Evolutionary conservation across 2,888 invertebrate genomes (phyloP).

Genomic region (Sesamia inferens): DNA sequence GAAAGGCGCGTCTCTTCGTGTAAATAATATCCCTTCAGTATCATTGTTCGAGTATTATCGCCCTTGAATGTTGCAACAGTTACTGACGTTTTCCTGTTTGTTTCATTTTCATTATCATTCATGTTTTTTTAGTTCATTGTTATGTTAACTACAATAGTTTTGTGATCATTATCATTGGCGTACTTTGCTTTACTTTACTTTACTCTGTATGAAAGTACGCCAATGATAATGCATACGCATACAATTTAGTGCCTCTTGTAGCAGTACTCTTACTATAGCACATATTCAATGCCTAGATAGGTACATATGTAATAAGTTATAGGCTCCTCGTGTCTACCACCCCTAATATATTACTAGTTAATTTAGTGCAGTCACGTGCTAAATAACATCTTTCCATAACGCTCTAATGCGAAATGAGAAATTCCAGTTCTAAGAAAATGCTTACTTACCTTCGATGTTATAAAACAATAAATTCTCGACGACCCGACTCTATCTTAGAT

Average conservation of each 20-base stretch:
- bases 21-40: slow-evolving; percentile 72
- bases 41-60: slow-evolving; percentile 50
- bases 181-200: too few species aligned
- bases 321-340: slow-evolving; percentile 23
- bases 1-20: slow-evolving; percentile 65
- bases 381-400: slow-evolving; percentile 30
- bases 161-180: slow-evolving; percentile 12
- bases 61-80: slow-evolving; percentile 32
- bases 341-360: slow-evolving; percentile 43
- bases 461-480: slow-evolving; percentile 28
- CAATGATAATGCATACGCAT: background rate
- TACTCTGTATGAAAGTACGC: background rate
- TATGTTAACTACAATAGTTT: slow-evolving; percentile 7
- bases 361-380: slow-evolving; percentile 46
- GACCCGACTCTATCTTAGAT: slow-evolving; percentile 23
- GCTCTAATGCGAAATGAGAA: slow-evolving; percentile 31
- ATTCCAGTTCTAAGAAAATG: slow-evolving; percentile 35
- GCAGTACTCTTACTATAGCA: background rate
- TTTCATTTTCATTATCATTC: slow-evolving; percentile 39
- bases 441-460: slow-evolving; percentile 25
- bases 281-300: slow-evolving; percentile 38
- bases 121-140: slow-evolving; percentile 39
- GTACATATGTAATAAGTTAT: slow-evolving; percentile 42
- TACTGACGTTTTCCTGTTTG: slow-evolving; percentile 34
- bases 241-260: slow-evolving; percentile 9